Conservation (phyloP, 2,888 invertebrate species). For the Strigamia maritima region DNA sequence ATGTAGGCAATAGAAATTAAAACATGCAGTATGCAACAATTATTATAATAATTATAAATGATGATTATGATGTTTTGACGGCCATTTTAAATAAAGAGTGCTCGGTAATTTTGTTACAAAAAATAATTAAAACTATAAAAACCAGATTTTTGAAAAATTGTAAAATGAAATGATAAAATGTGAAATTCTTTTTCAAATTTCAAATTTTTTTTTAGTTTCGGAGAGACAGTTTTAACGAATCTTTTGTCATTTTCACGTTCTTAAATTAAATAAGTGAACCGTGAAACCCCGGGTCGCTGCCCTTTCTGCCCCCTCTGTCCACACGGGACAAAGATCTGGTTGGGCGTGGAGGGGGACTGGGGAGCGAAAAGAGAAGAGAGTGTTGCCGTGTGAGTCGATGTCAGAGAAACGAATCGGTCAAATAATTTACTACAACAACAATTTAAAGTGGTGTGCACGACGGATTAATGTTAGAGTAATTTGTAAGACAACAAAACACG, state of each 20-base stretch:
- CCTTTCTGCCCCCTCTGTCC: slow-evolving; percentile 1
- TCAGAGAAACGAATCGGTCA: slow-evolving; percentile 21
- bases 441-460: slow-evolving; percentile 29
- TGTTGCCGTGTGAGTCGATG: slow-evolving; percentile 13
- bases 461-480: slow-evolving; percentile 27
- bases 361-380: neutral
- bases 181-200: neutral
- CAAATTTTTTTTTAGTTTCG: neutral
- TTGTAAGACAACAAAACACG: slow-evolving; percentile 27
- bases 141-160: neutral
- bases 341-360: neutral
- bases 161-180: neutral
- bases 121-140: too few relatives aligned
- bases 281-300: neutral
- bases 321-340: slow-evolving; percentile 2
- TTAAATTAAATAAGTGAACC: neutral
- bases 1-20: neutral
- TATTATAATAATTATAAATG: too few relatives aligned
- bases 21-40: too few relatives aligned
- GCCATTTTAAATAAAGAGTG: too few relatives aligned
- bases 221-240: neutral
- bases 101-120: too few relatives aligned
- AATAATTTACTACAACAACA: slow-evolving; percentile 21
- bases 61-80: too few relatives aligned
- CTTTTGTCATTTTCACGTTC: slow-evolving; percentile 17